Evolutionary conservation across 2,888 invertebrate genomes (phyloP).

Genomic region (Trisateles emortualis): DNA sequence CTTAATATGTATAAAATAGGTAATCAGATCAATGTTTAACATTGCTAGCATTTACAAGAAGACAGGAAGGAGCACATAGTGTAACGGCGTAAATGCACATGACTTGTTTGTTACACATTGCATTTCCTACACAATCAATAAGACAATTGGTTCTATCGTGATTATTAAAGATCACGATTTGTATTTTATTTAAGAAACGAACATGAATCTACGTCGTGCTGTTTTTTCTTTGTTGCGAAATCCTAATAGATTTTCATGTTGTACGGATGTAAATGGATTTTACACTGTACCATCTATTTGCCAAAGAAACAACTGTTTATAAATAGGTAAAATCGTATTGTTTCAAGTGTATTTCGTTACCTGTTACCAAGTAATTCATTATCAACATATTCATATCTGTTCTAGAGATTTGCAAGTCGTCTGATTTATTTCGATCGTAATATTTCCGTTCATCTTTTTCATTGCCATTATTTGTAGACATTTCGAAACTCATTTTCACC

Average conservation of each 20-base stretch:
- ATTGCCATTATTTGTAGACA: constrained; percentile 63
- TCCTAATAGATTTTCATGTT: constrained; percentile 5
- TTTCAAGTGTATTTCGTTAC: constrained; percentile 77
- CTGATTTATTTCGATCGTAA: constrained; percentile 91
- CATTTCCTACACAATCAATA: no score
- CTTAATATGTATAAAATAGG: no score
- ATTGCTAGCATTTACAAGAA: no score
- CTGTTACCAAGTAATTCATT: constrained; percentile 99
- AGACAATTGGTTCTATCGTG: no score
- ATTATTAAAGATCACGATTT: background rate
- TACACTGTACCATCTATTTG: background rate
- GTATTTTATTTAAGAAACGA: constrained; percentile 28
- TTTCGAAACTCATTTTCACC: constrained; percentile 76
- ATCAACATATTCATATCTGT: constrained; percentile 98
- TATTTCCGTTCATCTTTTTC: constrained; percentile 84
- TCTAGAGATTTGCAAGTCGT: constrained; percentile 93
- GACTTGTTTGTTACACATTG: no score
- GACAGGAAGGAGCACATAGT: no score
- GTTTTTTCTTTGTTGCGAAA: constrained; percentile 41
- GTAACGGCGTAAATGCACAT: no score
- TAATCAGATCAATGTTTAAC: no score
- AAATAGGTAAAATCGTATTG: background rate
- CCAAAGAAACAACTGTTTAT: background rate
- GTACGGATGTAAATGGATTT: background rate
- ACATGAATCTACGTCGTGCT: constrained; percentile 10